Conservation (phyloP, 2,113 vertebrate species). For the Pelmatolapia mariae region DNA sequence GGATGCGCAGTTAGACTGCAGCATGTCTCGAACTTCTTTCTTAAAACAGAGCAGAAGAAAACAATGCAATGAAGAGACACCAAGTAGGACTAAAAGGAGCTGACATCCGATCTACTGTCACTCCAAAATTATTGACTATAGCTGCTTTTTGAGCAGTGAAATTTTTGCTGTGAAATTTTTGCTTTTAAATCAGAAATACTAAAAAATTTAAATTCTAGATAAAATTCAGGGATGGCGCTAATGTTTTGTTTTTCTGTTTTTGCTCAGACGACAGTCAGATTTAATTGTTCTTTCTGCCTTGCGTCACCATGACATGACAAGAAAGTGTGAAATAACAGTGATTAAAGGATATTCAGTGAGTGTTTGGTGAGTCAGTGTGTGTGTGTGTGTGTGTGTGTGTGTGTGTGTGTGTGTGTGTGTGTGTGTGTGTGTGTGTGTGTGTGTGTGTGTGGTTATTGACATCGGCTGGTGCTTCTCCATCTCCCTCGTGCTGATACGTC, state of each 20-base stretch:
- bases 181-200: background rate
- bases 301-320: constrained; percentile 56
- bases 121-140: background rate
- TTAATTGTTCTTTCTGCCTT: constrained; percentile 7
- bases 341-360: constrained; percentile 52
- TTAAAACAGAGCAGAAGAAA: background rate
- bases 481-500: constrained; percentile 25
- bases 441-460: constrained; percentile 8
- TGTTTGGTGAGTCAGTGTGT: constrained; percentile 2
- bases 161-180: background rate
- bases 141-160: accelerated
- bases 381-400: constrained; percentile 3
- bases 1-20: background rate
- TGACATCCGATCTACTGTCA: background rate
- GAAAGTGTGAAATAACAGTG: constrained; percentile 53
- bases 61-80: background rate
- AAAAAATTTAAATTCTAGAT: background rate
- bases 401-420: background rate
- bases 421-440: constrained; percentile 12
- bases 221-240: accelerated
- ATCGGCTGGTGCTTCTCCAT: background rate
- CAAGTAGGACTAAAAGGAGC: background rate
- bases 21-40: background rate
- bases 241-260: constrained; percentile 35
- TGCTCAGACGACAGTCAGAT: background rate